phyloP scores from a whole-genome alignment of 2,113 vertebrate species.

The Piliocolobus tephrosceles region DNA sequence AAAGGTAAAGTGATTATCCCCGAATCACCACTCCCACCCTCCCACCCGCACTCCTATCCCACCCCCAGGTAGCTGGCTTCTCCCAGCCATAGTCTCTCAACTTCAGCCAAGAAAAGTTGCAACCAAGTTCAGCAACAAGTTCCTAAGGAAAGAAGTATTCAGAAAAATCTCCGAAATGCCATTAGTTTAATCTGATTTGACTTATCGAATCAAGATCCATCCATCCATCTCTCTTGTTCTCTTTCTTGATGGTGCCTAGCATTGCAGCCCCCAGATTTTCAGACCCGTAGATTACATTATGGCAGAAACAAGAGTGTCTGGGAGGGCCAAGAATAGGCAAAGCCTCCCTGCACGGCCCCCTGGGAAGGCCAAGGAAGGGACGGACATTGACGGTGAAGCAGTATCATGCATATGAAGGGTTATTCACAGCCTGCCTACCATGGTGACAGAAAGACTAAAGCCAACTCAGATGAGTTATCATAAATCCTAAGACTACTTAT shows the following conservation, averaged over 20 bases:
- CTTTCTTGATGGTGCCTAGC: not conserved
- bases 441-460: not conserved
- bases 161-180: slow-evolving; percentile 53
- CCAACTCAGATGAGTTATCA: not conserved
- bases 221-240: slow-evolving; percentile 32
- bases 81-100: not conserved
- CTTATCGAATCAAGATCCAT: slow-evolving; percentile 67
- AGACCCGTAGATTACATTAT: slow-evolving; percentile 56
- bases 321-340: not conserved
- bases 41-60: not conserved
- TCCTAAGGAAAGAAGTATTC: slow-evolving; percentile 45
- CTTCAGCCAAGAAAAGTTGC: not conserved
- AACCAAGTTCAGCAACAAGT: slow-evolving; percentile 3
- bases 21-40: no score
- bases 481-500: not conserved
- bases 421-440: not conserved
- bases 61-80: not conserved
- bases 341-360: not conserved
- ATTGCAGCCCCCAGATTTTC: not conserved
- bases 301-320: not conserved
- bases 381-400: no score
- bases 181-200: slow-evolving; percentile 74
- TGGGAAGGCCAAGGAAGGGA: not conserved
- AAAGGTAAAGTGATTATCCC: not conserved
- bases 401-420: not conserved